A percentile compares a stretch with the other conserved stretches of the same genome.
phyloP scores from a whole-genome alignment of 1,140 invertebrate genomes.

The Panulirus ornatus region DNA sequence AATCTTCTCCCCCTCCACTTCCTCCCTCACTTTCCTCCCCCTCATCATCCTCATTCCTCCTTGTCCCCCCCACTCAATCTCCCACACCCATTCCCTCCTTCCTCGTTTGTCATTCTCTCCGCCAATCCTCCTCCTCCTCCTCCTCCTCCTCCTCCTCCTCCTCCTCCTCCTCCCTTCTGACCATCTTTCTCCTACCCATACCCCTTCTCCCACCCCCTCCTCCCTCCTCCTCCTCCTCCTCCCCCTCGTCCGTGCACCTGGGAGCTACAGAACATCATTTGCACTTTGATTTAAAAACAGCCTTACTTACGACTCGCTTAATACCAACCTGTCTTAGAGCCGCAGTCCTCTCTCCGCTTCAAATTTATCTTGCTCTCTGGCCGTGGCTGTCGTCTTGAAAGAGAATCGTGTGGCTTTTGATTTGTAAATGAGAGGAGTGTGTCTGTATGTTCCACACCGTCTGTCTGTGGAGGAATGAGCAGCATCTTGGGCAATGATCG shows the following conservation, averaged over 20 bases:
- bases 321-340: constrained; percentile 48
- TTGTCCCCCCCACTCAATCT: neutral
- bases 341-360: neutral
- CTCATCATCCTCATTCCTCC: constrained; percentile 3
- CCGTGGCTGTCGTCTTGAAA: constrained; percentile 37
- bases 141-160: neutral
- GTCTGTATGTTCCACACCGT: neutral
- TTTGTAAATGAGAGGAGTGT: constrained; percentile 46
- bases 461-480: too few relatives aligned
- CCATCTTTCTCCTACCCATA: neutral
- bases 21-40: neutral
- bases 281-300: constrained; percentile 64
- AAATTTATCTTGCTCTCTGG: constrained; percentile 46
- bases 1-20: too few relatives aligned
- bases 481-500: too few relatives aligned
- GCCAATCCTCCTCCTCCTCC: neutral
- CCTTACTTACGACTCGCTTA: constrained; percentile 43
- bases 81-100: too few relatives aligned
- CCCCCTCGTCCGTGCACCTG: neutral
- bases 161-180: neutral
- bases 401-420: constrained; percentile 3
- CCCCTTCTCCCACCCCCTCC: neutral
- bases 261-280: constrained; percentile 49
- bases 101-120: too few relatives aligned
- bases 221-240: neutral